These are phyloP conservation scores for Mellilla xanthometata DNA, from an alignment of 2,888 invertebrate genomes.

Conservation along the genomic window DNA sequence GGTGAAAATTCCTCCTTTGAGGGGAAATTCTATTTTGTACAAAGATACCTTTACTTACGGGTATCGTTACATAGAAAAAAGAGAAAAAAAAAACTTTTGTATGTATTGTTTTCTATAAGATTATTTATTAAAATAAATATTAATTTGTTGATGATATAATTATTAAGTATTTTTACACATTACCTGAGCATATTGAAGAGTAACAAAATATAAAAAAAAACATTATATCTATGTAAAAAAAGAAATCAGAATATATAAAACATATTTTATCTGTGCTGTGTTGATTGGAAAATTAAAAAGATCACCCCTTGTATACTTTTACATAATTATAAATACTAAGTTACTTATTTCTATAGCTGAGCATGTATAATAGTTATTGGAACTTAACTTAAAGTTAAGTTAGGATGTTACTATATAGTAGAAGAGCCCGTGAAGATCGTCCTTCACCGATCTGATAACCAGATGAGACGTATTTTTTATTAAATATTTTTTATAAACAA, in stretches of 20 bases:
- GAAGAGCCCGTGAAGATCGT: too few relatives aligned
- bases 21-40: conserved; percentile 72
- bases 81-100: conserved; percentile 49
- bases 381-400: too few relatives aligned
- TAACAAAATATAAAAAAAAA: conserved; percentile 63
- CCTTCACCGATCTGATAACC: too few relatives aligned
- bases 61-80: conserved; percentile 53
- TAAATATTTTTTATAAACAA: too few relatives aligned
- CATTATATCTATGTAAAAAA: conserved; percentile 66
- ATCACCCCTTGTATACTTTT: background rate
- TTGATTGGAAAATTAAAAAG: conserved; percentile 43
- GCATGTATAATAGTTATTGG: too few relatives aligned
- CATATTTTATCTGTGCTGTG: conserved; percentile 63
- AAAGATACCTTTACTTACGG: conserved; percentile 57
- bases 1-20: conserved; percentile 34
- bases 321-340: too few relatives aligned
- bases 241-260: conserved; percentile 68
- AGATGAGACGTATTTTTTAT: too few relatives aligned
- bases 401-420: too few relatives aligned
- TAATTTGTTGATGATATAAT: conserved; percentile 74
- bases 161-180: conserved; percentile 80
- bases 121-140: conserved; percentile 75
- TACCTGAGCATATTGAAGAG: conserved; percentile 74
- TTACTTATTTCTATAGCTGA: too few relatives aligned
- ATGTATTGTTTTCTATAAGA: conserved; percentile 74